Percentiles rank a stretch among this genome's conserved stretches.
These are phyloP conservation scores for Aleiodes leptofemur DNA, from an alignment of 2,888 invertebrate species.

Conservation along the genomic window DNA sequence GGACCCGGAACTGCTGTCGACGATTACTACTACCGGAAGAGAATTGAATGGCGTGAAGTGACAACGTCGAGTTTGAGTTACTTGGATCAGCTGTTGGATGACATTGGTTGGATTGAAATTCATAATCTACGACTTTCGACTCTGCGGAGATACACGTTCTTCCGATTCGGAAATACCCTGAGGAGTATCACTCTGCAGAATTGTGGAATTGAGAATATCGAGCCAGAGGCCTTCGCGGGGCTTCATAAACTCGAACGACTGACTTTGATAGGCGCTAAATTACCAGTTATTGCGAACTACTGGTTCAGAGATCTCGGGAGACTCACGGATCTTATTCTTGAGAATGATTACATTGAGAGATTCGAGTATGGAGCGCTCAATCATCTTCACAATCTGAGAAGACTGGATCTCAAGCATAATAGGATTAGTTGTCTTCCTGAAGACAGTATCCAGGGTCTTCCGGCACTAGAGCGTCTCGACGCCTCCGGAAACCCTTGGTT, in stretches of 20 bases:
- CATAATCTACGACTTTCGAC: conserved; percentile 56
- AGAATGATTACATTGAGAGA: conserved; percentile 55
- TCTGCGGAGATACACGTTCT: conserved; percentile 61
- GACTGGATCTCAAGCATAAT: conserved; percentile 60
- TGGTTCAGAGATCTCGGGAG: conserved; percentile 64
- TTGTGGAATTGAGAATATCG: conserved; percentile 59
- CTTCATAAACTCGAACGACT: conserved; percentile 62
- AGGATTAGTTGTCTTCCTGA: conserved; percentile 57
- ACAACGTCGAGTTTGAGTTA: conserved; percentile 39
- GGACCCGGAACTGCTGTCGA: conserved; percentile 2
- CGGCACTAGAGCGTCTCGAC: conserved; percentile 57
- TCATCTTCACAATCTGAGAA: conserved; percentile 55
- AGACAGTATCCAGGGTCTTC: conserved; percentile 53
- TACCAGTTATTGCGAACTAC: conserved; percentile 51
- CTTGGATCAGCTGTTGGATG: conserved; percentile 62
- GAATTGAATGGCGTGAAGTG: conserved; percentile 54
- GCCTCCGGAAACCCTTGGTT: conserved; percentile 61
- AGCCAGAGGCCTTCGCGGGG: conserved; percentile 64
- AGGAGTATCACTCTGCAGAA: conserved; percentile 60
- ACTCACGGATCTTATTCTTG: conserved; percentile 60
- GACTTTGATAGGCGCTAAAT: conserved; percentile 58
- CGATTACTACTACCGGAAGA: conserved; percentile 37
- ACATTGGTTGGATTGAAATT: conserved; percentile 61
- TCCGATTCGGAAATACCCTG: conserved; percentile 66
- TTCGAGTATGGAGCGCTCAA: conserved; percentile 58